These are phyloP conservation scores for Hydrophis major DNA, from an alignment of 2,797 vertebrate species.

Conservation along the genomic window DNA sequence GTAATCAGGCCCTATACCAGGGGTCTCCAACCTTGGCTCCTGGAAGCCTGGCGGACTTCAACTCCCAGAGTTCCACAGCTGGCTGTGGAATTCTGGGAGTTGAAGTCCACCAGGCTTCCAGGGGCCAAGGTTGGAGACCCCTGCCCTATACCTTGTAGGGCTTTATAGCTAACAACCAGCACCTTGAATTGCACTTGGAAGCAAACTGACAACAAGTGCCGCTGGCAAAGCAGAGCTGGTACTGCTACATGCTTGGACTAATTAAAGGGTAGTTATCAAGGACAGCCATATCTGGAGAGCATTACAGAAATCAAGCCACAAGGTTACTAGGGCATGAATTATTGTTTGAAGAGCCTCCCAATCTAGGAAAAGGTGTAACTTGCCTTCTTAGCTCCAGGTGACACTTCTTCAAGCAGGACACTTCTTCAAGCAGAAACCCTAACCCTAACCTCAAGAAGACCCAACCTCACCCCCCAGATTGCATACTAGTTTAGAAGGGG, in stretches of 20 bases:
- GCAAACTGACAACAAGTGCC: neutral
- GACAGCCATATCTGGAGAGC: neutral
- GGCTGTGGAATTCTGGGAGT: no score
- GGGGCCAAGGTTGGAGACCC: no score
- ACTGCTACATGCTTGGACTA: neutral
- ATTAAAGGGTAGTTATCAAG: neutral
- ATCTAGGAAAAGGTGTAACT: neutral
- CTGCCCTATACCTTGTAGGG: neutral
- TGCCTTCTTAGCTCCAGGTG: neutral
- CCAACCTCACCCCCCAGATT: neutral
- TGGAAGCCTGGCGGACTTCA: no score
- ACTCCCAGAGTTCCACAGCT: no score
- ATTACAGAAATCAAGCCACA: neutral
- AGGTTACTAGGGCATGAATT: neutral
- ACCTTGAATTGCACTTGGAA: neutral
- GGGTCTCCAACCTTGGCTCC: no score
- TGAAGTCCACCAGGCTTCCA: no score
- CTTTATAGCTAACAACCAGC: neutral
- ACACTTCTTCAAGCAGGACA: neutral
- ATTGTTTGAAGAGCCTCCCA: neutral
- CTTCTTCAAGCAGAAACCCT: neutral
- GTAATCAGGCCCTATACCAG: neutral
- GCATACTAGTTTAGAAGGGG: neutral
- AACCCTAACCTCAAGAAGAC: neutral
- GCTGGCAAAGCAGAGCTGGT: neutral